Evolutionary conservation across 2,797 vertebrate genomes (phyloP), one percentile per base, ranked within the genome.

Genomic region (Sebastes variabilis): DNA sequence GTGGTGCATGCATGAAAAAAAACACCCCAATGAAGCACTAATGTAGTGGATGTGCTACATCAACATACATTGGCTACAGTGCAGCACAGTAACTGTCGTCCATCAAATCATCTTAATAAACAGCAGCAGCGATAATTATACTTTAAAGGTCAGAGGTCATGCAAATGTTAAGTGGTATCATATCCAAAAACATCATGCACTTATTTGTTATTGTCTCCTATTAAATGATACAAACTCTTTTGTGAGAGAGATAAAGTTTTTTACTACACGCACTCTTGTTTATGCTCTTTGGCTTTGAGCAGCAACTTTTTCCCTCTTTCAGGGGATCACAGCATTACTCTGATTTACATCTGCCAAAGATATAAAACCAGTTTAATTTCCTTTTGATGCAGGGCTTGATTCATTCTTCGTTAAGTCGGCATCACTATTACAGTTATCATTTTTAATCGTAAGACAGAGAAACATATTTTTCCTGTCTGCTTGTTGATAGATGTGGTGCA

Each of bases 321-420:
- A 4, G 70, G 64, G 66, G 9, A 62, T 77, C 22, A 62, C 27
- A 36, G 36, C 52, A 34, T 73, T 69, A 66, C 75, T 84, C 18
- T 83, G 83, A 89, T 90, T 88, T 86, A 89, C 66, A 79, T 82
- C 76, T 88, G 87, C 83, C 76, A 78, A 62, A 38, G 13, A 69
- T 46, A 69, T 60, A 20, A 77, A 67, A 66, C 7, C 32, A 49
- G 30, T 58, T 56, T 75, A 14, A 69, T 68, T 84, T 75, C 56
- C 7, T 27, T 77, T 25, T 27, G 49, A 79, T 52, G 55, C 42
- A 22, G 13, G 4, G 29, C 12, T 60, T 52, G 27, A 68, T 71
- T 83, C 55, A 56, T 72, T 79, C 38, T 62, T 74, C 54, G 18
- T 11, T 18, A 73, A n/a, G 54, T 80, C 46, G 61, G 65, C 60